These are phyloP conservation scores for Aphelocoma coerulescens DNA, from an alignment of 2,113 vertebrate genomes.

Conservation along the genomic window DNA sequence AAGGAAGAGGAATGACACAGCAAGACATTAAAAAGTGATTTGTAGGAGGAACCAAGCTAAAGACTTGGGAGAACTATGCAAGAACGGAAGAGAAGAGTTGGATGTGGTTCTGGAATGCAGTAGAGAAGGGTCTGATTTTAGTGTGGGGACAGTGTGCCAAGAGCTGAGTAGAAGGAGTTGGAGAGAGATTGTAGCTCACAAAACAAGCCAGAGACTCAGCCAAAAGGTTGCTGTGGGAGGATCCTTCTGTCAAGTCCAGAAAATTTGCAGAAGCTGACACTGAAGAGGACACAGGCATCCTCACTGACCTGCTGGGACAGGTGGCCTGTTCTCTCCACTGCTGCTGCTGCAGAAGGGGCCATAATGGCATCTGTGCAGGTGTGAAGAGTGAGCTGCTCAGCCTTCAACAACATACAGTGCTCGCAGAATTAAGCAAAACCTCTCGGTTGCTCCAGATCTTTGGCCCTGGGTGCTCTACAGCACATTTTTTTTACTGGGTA, in stretches of 20 bases:
- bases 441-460: not conserved
- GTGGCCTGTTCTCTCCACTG: not conserved
- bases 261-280: not conserved
- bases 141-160: not conserved
- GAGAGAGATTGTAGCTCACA: not conserved
- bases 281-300: not conserved
- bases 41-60: not conserved
- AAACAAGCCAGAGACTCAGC: not conserved
- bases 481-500: not conserved
- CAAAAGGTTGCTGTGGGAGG: not conserved
- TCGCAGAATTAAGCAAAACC: fast-evolving
- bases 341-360: not conserved
- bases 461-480: not conserved
- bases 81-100: not conserved
- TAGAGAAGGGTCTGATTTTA: not conserved
- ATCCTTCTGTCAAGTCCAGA: not conserved
- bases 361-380: not conserved
- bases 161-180: not conserved
- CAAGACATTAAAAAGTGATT: not conserved
- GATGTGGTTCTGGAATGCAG: not conserved
- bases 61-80: not conserved
- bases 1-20: not conserved
- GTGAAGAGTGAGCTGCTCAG: not conserved
- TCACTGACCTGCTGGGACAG: not conserved
- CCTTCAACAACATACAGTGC: fast-evolving